These are phyloP conservation scores for Chelon labrosus DNA, from an alignment of 2,797 vertebrate species.

Conservation along the genomic window DNA sequence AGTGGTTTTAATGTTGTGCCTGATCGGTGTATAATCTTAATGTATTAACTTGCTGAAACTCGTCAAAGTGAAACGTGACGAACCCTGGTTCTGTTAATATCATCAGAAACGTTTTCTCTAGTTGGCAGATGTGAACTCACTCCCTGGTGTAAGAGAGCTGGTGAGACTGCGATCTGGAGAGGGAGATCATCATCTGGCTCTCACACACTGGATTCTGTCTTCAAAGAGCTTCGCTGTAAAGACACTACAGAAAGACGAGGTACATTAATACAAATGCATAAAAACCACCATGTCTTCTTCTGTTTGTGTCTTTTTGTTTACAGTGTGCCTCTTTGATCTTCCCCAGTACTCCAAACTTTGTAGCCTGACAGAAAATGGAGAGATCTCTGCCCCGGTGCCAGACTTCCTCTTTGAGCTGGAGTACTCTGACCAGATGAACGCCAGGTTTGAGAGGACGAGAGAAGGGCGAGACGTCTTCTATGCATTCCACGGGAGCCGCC, in stretches of 20 bases:
- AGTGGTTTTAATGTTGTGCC: too few relatives aligned
- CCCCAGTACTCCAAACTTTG: conserved; percentile 91
- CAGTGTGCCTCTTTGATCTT: not conserved
- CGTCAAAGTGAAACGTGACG: too few relatives aligned
- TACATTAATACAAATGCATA: conserved; percentile 45
- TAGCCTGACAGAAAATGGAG: conserved; percentile 87
- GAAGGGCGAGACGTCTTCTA: conserved; percentile 92
- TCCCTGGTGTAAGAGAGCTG: conserved; percentile 92
- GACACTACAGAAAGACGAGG: conserved; percentile 91
- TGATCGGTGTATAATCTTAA: too few relatives aligned
- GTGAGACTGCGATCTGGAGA: conserved; percentile 83
- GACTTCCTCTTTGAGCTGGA: conserved; percentile 96
- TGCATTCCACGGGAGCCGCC: conserved; percentile 96
- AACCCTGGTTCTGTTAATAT: not conserved
- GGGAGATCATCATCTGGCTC: conserved; percentile 87
- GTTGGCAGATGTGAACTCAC: conserved; percentile 89
- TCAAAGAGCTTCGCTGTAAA: conserved; percentile 93
- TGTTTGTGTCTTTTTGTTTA: not conserved
- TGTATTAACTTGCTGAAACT: too few relatives aligned
- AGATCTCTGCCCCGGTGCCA: conserved; percentile 85
- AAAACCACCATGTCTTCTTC: not conserved
- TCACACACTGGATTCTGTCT: conserved; percentile 94
- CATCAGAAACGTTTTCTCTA: conserved; percentile 57
- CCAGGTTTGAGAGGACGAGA: conserved; percentile 91
- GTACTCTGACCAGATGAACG: conserved; percentile 91